Evolutionary conservation across 2,797 vertebrate genomes (phyloP), one percentile per base, ranked within the genome.

Genomic region (Poeciliopsis paucimaculata): DNA sequence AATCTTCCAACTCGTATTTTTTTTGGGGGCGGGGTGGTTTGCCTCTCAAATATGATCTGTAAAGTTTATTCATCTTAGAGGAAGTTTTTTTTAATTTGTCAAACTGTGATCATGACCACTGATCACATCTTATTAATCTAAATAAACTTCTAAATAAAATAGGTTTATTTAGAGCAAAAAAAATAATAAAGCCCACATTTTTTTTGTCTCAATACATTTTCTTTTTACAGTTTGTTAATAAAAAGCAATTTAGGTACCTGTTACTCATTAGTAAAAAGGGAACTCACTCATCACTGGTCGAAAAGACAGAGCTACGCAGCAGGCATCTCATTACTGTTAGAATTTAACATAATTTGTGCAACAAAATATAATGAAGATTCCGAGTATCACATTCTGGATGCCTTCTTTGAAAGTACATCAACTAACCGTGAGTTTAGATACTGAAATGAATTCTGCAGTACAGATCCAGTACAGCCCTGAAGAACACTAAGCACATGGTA

Each of bases 401-500:
- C 41, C 57, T 53, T 53, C 7, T 49, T 10, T 74, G 16, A 60
- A 64, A n/a, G 66, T 72, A 57, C 72, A 41, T 45, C 9, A 76
- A 81, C 28, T 28, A 73, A 49, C 75, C 78, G 64, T 77, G 36
- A 36, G 78, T 84, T 76, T 23, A 66, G 53, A 77, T 75, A 34
- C 57, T 20, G 1, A 66, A 64, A 73, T 87, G 45, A 72, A 79
- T 82, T 55, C 72, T 39, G 46, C 26, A 75, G 57, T 43, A n/a
- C 41, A 73, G 15, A 75, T 4, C 66, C 66, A 43, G 23, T n/a
- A 7, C 2, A 46, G 4, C 34, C 51, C 18, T 60, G 6, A 36
- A 84, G 73, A 78, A 83, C 28, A 64, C 36, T 39, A 45, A 60
- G 39, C 31, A 70, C 49, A 77, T 36, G 13, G 26, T 36, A 81